Conservation (phyloP, 2,797 vertebrate genomes). For the Taenioides sp. region DNA sequence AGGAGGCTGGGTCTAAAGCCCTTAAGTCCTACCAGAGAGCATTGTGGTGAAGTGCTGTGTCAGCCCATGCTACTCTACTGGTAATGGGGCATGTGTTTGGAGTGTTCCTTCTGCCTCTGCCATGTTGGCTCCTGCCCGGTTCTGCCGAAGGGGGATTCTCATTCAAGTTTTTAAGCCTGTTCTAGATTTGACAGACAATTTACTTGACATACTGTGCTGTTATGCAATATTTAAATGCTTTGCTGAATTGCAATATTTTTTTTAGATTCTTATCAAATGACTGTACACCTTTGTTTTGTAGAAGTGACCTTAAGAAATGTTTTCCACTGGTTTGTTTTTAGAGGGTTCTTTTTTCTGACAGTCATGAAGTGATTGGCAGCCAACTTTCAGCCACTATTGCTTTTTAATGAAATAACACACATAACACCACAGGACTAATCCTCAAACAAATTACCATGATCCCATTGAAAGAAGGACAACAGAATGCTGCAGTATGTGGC, state of each 20-base stretch:
- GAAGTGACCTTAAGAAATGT: neutral
- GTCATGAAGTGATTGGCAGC: no score
- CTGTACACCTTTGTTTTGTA: neutral
- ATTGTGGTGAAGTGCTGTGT: slow-evolving; percentile 55
- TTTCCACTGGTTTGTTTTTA: neutral
- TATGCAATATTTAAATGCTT: slow-evolving; percentile 17
- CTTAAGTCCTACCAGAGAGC: slow-evolving; percentile 43
- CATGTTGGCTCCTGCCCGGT: slow-evolving; percentile 66
- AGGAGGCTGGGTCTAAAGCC: slow-evolving; percentile 29
- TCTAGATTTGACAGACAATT: slow-evolving; percentile 47
- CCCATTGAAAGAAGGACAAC: no score
- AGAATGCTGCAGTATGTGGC: no score
- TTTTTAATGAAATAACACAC: no score
- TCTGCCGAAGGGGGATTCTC: slow-evolving; percentile 56
- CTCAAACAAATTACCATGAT: no score
- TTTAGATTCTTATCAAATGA: neutral
- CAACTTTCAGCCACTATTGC: no score
- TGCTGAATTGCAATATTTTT: neutral
- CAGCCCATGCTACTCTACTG: slow-evolving; percentile 56
- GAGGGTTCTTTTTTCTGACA: no score
- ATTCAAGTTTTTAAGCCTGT: slow-evolving; percentile 36
- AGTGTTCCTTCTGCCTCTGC: slow-evolving; percentile 59
- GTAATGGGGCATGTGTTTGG: slow-evolving; percentile 52
- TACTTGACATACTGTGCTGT: slow-evolving; percentile 27
- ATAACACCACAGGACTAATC: no score